These are phyloP conservation scores for Paratrypauchen microcephalus DNA, from an alignment of 2,797 vertebrate genomes.

Conservation along the genomic window DNA sequence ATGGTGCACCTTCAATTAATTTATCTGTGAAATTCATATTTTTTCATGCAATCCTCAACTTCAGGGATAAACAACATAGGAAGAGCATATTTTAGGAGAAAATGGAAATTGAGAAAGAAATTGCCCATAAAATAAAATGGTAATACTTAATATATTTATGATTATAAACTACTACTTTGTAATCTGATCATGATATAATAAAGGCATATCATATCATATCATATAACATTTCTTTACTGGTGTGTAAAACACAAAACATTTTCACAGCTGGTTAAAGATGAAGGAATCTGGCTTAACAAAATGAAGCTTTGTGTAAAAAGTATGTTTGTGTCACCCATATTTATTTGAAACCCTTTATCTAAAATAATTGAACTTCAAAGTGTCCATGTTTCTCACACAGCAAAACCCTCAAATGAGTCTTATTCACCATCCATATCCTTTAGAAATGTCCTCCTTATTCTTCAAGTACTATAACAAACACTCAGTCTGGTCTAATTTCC, in stretches of 20 bases:
- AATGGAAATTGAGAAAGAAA: too few species aligned
- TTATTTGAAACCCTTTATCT: constrained; percentile 18
- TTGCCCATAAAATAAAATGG: too few species aligned
- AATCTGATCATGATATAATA: background rate
- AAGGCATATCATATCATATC: too few species aligned
- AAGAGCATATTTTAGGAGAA: too few species aligned
- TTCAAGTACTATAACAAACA: constrained; percentile 29
- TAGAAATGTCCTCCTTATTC: constrained; percentile 29
- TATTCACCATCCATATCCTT: constrained; percentile 28
- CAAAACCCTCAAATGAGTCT: constrained; percentile 17
- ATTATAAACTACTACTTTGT: too few species aligned
- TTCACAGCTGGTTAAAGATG: background rate
- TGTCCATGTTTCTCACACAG: constrained; percentile 14
- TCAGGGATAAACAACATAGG: too few species aligned
- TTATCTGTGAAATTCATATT: too few species aligned
- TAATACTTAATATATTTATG: too few species aligned
- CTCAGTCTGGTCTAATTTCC: constrained; percentile 54
- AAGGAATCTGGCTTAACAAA: background rate
- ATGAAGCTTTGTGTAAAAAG: background rate
- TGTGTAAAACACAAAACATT: too few species aligned
- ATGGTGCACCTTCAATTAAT: too few species aligned
- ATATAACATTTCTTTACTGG: background rate
- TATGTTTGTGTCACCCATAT: background rate
- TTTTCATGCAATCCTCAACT: too few species aligned
- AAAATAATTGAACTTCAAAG: constrained; percentile 36